Conservation (phyloP, 2,797 vertebrate genomes). For the Loriculus beryllinus region DNA sequence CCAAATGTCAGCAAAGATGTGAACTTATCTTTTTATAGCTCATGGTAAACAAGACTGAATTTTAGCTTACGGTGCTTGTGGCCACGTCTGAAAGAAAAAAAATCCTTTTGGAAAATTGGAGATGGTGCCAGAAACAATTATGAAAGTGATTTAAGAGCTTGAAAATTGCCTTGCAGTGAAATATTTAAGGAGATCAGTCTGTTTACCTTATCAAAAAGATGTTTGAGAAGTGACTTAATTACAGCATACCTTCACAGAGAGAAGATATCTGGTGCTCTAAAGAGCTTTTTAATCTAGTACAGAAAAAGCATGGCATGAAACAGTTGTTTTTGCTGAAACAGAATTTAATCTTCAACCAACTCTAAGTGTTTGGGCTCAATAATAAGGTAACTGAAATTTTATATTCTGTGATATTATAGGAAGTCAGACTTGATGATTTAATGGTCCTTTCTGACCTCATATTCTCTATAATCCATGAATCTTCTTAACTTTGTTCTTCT, state of each 20-base stretch:
- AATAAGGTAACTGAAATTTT: slow-evolving; percentile 11
- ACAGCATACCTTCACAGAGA: slow-evolving; percentile 25
- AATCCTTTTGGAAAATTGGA: slow-evolving; percentile 8
- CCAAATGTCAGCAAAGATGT: background rate
- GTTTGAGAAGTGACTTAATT: slow-evolving; percentile 57
- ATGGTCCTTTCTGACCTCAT: background rate
- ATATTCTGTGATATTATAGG: background rate
- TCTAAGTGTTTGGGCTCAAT: background rate
- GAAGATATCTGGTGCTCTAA: slow-evolving; percentile 18
- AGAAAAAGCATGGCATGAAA: background rate
- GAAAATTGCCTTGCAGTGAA: slow-evolving; percentile 49
- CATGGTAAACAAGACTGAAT: slow-evolving; percentile 21
- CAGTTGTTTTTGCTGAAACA: background rate
- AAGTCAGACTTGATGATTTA: slow-evolving; percentile 15
- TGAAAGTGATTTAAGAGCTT: slow-evolving; percentile 35
- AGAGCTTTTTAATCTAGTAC: slow-evolving; percentile 12
- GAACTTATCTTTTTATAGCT: background rate
- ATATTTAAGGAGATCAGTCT: slow-evolving; percentile 54
- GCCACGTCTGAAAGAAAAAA: background rate
- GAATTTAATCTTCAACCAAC: slow-evolving; percentile 6
- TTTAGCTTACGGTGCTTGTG: slow-evolving; percentile 18
- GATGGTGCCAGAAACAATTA: slow-evolving; percentile 55
- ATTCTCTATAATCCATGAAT: background rate
- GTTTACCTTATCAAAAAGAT: slow-evolving; percentile 51
- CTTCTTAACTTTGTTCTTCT: background rate